Percentiles rank a stretch among this genome's conserved stretches.
Evolutionary conservation across 2,888 invertebrate genomes (phyloP).

Genomic region (Notocelia uddmanniana): DNA sequence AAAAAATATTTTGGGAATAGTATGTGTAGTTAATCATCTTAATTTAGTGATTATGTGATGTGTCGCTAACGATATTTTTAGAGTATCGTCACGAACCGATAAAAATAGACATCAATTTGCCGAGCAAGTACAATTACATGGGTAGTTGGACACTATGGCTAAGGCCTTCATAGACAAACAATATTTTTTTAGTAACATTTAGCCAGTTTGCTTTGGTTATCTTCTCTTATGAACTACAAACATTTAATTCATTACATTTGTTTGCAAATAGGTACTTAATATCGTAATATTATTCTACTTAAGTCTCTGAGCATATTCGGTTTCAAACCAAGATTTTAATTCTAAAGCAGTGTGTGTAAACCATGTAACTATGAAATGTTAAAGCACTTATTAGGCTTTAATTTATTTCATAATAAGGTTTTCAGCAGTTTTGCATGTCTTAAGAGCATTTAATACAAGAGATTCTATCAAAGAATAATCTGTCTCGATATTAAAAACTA

Average conservation of each 20-base stretch:
- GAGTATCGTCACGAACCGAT: constrained; percentile 10
- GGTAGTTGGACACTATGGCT: background rate
- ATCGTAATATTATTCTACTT: too few relatives aligned
- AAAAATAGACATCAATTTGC: background rate
- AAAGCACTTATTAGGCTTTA: too few relatives aligned
- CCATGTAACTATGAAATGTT: too few relatives aligned
- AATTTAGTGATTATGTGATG: background rate
- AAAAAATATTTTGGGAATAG: background rate
- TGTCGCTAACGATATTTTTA: background rate
- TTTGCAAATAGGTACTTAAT: background rate
- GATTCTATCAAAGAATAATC: too few relatives aligned
- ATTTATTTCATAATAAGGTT: too few relatives aligned
- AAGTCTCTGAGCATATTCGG: too few relatives aligned
- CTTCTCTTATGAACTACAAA: constrained; percentile 23
- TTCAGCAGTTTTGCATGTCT: too few relatives aligned
- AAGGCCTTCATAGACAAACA: background rate
- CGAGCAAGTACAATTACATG: constrained; percentile 1
- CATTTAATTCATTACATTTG: background rate
- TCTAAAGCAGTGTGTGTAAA: too few relatives aligned
- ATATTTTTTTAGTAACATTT: background rate
- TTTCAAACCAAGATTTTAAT: too few relatives aligned
- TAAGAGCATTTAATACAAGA: too few relatives aligned
- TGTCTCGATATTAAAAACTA: too few relatives aligned
- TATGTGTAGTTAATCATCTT: background rate
- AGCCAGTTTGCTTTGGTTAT: constrained; percentile 22